These are phyloP conservation scores for Rhagologus leucostigma DNA, from an alignment of 2,113 vertebrate species.

Conservation along the genomic window DNA sequence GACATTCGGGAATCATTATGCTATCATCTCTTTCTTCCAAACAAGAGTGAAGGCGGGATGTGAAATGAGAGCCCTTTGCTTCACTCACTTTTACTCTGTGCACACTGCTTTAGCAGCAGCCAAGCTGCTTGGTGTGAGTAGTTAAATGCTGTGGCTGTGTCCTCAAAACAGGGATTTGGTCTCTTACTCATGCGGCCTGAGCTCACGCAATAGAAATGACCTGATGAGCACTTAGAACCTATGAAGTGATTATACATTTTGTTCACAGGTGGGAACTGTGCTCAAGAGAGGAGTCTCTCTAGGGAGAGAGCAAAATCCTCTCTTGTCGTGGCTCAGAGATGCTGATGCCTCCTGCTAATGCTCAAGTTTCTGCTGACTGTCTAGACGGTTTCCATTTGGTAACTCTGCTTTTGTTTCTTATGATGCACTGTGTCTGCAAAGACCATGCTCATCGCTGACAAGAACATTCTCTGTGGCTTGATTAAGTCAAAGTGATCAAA, in stretches of 20 bases:
- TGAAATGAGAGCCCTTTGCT: not conserved
- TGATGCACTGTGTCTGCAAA: not conserved
- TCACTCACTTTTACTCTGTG: not conserved
- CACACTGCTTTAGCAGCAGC: not conserved
- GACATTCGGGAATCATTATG: not conserved
- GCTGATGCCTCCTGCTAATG: slow-evolving; percentile 12
- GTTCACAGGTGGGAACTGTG: not conserved
- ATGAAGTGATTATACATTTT: not conserved
- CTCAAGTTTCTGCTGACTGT: slow-evolving; percentile 46
- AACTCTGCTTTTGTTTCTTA: slow-evolving; percentile 16
- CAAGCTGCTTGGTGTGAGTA: accelerated
- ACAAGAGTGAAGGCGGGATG: not conserved
- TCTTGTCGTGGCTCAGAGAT: not conserved
- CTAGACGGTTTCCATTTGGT: not conserved
- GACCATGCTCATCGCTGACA: not conserved
- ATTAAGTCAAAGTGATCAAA: slow-evolving; percentile 14
- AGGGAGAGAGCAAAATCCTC: not conserved
- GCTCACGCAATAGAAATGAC: not conserved
- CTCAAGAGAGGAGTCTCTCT: not conserved
- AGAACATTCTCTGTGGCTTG: not conserved
- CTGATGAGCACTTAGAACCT: not conserved
- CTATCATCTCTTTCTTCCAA: not conserved
- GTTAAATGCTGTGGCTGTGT: not conserved
- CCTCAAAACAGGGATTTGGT: not conserved
- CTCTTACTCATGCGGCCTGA: accelerated